Evolutionary conservation across 2,113 vertebrate species (phyloP).

Genomic region (Nerophis lumbriciformis): DNA sequence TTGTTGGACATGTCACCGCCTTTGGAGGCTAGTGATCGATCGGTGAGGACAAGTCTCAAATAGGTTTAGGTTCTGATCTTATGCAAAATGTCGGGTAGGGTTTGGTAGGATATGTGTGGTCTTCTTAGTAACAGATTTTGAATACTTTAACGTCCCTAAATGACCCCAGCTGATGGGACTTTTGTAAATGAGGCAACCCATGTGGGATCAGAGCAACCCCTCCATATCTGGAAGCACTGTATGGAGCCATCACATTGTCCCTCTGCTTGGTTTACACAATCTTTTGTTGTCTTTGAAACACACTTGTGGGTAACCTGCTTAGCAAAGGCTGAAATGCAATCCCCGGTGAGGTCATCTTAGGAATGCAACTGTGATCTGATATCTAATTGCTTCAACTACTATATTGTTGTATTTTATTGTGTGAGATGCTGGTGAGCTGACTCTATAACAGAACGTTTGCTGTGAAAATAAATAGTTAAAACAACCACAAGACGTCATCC

Average conservation of each 20-base stretch:
- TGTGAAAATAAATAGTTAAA: no score
- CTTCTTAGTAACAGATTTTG: slow-evolving; percentile 32
- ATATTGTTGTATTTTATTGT: slow-evolving; percentile 10
- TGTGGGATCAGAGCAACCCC: slow-evolving; percentile 47
- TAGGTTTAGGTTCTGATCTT: slow-evolving; percentile 23
- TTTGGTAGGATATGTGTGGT: slow-evolving; percentile 19
- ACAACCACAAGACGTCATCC: no score
- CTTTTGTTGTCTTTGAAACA: slow-evolving; percentile 46
- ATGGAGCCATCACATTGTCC: slow-evolving; percentile 44
- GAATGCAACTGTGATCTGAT: slow-evolving; percentile 18
- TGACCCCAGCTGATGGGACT: slow-evolving; percentile 40
- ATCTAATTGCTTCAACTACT: slow-evolving; percentile 13
- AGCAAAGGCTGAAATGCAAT: slow-evolving; percentile 41
- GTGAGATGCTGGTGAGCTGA: neutral
- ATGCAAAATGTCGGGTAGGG: no score
- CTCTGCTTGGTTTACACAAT: slow-evolving; percentile 55
- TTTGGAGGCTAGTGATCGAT: slow-evolving; percentile 14
- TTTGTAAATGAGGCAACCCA: slow-evolving; percentile 60
- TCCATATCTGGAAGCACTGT: slow-evolving; percentile 27
- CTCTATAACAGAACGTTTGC: neutral
- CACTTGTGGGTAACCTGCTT: slow-evolving; percentile 52
- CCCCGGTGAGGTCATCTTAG: slow-evolving; percentile 37
- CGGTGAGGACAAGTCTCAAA: neutral
- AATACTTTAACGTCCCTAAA: slow-evolving; percentile 28
- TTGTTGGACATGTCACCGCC: slow-evolving; percentile 16